These are phyloP conservation scores for Seriola quinqueradiata DNA, from an alignment of 2,113 vertebrate genomes.

Conservation along the genomic window DNA sequence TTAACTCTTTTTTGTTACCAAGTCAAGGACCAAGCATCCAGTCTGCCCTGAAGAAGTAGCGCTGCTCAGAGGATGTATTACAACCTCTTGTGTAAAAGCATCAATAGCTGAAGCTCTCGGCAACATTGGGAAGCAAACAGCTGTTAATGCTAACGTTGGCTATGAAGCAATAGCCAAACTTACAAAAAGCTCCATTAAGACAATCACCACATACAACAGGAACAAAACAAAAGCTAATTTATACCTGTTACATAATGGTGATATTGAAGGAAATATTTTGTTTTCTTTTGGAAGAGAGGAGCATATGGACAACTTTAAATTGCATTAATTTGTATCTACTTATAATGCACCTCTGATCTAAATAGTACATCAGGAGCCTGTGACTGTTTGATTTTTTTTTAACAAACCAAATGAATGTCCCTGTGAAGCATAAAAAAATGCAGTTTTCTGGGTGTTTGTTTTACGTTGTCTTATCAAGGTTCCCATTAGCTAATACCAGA, in stretches of 20 bases:
- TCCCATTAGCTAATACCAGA: conserved; percentile 42
- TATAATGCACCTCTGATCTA: background rate
- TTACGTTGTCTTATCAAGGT: conserved; percentile 36
- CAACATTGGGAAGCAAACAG: too few relatives aligned
- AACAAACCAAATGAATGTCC: conserved; percentile 10
- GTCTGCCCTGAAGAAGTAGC: too few relatives aligned
- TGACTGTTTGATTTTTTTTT: background rate
- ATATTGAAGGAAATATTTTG: background rate
- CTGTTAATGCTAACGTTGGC: too few relatives aligned
- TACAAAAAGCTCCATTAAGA: background rate
- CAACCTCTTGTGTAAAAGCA: too few relatives aligned
- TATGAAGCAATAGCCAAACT: too few relatives aligned
- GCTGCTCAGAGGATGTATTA: too few relatives aligned
- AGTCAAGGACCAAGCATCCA: too few relatives aligned
- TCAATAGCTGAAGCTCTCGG: too few relatives aligned
- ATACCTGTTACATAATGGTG: background rate
- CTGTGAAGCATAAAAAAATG: background rate
- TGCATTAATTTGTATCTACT: background rate
- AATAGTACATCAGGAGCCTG: background rate
- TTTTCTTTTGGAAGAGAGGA: background rate
- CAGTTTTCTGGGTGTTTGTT: conserved; percentile 36
- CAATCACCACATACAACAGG: background rate
- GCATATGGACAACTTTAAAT: background rate
- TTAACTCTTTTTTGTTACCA: too few relatives aligned
- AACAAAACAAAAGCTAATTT: background rate